These are phyloP conservation scores for Orthonychiurus folsomi DNA, from an alignment of 2,888 invertebrate species.

Conservation along the genomic window DNA sequence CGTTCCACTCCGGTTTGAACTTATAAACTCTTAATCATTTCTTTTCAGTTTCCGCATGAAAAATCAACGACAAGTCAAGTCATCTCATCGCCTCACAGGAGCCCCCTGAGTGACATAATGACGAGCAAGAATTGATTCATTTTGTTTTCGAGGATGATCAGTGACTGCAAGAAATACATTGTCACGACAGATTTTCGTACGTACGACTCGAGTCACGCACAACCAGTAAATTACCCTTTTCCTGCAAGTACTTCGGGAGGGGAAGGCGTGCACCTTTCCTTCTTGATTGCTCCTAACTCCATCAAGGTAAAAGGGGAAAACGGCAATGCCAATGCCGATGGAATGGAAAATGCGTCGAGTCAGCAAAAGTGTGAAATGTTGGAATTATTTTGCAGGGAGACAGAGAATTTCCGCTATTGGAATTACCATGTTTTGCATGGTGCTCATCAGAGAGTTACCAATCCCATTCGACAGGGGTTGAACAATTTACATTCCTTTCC, in stretches of 20 bases:
- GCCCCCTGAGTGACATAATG: not conserved
- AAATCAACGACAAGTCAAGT: not conserved
- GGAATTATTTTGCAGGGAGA: not conserved
- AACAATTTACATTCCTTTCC: not conserved
- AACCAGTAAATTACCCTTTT: not conserved
- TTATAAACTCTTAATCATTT: not conserved
- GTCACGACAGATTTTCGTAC: not conserved
- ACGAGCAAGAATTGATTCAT: not conserved
- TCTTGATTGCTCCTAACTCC: not conserved
- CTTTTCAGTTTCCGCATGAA: not conserved
- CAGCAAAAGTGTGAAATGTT: not conserved
- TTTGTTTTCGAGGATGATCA: not conserved
- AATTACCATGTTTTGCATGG: not conserved
- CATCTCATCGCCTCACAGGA: not conserved
- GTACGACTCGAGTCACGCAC: slow-evolving; percentile 1
- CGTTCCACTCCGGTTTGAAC: not conserved
- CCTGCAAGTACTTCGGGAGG: too few relatives aligned
- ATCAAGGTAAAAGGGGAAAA: not conserved
- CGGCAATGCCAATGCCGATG: too few relatives aligned
- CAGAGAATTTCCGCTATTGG: not conserved
- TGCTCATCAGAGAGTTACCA: too few relatives aligned
- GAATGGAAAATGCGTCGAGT: not conserved
- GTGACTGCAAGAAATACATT: not conserved
- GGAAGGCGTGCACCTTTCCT: not conserved
- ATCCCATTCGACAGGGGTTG: not conserved